Conservation (phyloP, 2,797 vertebrate species). For the Onychomys arenicola region DNA sequence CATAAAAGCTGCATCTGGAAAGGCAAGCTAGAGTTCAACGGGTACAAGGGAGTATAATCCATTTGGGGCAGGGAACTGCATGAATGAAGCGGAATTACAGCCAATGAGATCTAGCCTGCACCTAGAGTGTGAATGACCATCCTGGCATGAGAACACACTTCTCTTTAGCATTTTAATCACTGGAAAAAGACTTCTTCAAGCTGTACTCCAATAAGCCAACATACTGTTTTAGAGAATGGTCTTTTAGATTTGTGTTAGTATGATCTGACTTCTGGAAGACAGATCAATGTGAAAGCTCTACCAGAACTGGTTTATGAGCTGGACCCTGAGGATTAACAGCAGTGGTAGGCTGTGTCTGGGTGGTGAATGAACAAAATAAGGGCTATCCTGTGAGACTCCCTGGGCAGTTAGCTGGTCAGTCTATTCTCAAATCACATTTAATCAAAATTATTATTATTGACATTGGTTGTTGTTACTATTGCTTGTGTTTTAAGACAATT, state of each 20-base stretch:
- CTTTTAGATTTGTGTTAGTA: constrained; percentile 12
- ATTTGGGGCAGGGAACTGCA: background rate
- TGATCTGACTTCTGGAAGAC: background rate
- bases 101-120: background rate
- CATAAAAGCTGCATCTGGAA: background rate
- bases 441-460: background rate
- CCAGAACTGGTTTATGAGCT: background rate
- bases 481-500: background rate
- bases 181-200: background rate
- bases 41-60: background rate
- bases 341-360: background rate
- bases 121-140: background rate
- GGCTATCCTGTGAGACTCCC: background rate
- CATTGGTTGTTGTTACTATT: background rate
- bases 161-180: constrained; percentile 10
- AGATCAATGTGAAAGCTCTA: background rate
- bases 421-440: background rate
- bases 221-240: background rate
- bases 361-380: background rate
- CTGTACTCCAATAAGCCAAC: background rate
- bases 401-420: background rate
- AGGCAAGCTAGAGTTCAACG: background rate
- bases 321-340: background rate
- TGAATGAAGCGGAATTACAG: background rate
- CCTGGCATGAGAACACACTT: background rate